A percentile compares a stretch with the other conserved stretches of the same genome.
Evolutionary conservation across 1,140 invertebrate species (phyloP).

Genomic region (Brachionus plicatilis): DNA sequence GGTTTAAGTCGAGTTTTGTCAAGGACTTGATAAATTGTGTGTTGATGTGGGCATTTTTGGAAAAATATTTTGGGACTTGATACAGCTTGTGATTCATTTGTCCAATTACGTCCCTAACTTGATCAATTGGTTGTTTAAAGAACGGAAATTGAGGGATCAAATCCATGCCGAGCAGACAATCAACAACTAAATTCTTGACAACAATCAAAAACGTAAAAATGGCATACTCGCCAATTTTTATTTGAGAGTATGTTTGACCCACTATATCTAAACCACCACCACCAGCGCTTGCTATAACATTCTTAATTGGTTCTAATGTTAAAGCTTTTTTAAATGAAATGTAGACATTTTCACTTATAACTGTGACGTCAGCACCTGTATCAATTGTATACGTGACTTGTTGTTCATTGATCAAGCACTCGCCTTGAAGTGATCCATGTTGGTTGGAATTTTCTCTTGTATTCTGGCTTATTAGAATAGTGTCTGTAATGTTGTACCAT

Average conservation of each 20-base stretch:
- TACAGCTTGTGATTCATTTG: constrained; percentile 9
- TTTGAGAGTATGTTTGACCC: not conserved
- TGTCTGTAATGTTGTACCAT: not conserved
- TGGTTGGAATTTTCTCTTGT: not conserved
- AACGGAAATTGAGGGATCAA: not conserved
- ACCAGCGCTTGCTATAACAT: not conserved
- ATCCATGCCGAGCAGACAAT: not conserved
- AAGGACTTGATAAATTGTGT: not conserved
- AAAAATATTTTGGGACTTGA: not conserved
- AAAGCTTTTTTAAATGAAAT: not conserved
- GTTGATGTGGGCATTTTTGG: not conserved
- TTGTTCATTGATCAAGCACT: not conserved
- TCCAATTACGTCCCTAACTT: not conserved
- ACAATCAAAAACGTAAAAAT: not conserved
- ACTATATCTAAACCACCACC: not conserved
- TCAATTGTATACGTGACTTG: not conserved
- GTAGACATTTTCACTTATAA: not conserved
- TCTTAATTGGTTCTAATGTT: not conserved
- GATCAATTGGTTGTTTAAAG: constrained; percentile 5
- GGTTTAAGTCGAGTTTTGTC: not conserved
- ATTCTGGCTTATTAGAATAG: not conserved
- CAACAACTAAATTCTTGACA: constrained; percentile 1
- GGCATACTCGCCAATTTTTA: constrained; percentile 1
- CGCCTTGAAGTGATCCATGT: not conserved
- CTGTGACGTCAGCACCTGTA: not conserved